phyloP scores from a whole-genome alignment of 2,797 vertebrate species.

The Dendrocincla fuliginosa region DNA sequence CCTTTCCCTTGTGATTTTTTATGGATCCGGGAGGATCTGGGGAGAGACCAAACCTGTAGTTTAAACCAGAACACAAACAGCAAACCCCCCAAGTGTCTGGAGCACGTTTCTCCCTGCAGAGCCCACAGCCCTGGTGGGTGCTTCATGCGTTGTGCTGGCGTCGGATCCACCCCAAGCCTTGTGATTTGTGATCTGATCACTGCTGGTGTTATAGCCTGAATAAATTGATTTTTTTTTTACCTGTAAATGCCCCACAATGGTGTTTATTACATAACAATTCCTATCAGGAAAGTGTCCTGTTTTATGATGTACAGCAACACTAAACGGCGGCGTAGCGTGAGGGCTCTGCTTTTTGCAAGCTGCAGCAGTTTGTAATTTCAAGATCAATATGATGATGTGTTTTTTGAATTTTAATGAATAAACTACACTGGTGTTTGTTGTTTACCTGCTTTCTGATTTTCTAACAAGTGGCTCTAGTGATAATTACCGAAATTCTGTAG shows the following conservation, averaged over 20 bases:
- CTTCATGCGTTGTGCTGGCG: not conserved
- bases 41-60: accelerated
- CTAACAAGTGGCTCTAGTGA: constrained; percentile 68
- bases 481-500: constrained; percentile 72
- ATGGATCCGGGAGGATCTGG: not conserved
- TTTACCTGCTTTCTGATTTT: constrained; percentile 75
- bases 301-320: not conserved
- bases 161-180: not conserved
- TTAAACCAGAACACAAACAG: not conserved
- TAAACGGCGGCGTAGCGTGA: not conserved
- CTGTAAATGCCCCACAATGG: not conserved
- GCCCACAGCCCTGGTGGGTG: not conserved
- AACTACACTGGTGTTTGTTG: constrained; percentile 57
- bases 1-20: not conserved
- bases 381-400: constrained; percentile 56
- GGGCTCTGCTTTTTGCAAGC: not conserved
- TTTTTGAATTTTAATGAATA: constrained; percentile 71
- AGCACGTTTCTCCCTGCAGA: accelerated
- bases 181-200: not conserved
- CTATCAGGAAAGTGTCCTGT: not conserved
- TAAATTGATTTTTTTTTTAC: not conserved
- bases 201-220: not conserved
- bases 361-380: constrained; percentile 47
- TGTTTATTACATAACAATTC: constrained; percentile 24
- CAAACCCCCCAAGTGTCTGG: not conserved